phyloP scores from a whole-genome alignment of 2,888 invertebrate species.

The Phaonia tiefii region DNA sequence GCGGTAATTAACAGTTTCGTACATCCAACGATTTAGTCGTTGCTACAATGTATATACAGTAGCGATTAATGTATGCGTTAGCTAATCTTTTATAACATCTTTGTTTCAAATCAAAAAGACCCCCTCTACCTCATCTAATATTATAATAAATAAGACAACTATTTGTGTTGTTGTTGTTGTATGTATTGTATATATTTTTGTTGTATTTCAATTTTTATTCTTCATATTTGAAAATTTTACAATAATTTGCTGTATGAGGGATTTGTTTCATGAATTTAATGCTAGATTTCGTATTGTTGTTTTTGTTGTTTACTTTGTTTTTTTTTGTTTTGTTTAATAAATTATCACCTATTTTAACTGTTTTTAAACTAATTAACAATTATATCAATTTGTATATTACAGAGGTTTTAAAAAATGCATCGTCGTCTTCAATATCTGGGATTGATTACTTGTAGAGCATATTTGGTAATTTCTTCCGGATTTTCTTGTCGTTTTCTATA shows the following conservation, averaged over 20 bases:
- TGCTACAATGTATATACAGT: too few species aligned
- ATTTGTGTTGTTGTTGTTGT: background rate
- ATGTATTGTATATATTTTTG: conserved; percentile 38
- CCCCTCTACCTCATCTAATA: too few species aligned
- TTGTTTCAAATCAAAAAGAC: too few species aligned
- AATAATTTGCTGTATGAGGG: conserved; percentile 49
- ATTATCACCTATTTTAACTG: conserved; percentile 51
- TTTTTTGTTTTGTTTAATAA: conserved; percentile 47
- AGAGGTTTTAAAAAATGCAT: conserved; percentile 25
- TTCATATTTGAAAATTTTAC: conserved; percentile 57
- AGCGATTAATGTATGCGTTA: too few species aligned
- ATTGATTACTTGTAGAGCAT: conserved; percentile 9
- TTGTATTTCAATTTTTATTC: conserved; percentile 63
- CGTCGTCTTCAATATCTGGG: background rate
- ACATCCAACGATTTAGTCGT: too few species aligned
- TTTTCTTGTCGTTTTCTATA: conserved; percentile 15
- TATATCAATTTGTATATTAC: conserved; percentile 35
- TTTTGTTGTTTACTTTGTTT: conserved; percentile 14
- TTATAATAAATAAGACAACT: too few species aligned
- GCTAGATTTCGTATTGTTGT: conserved; percentile 36
- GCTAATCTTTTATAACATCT: too few species aligned
- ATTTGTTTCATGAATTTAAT: conserved; percentile 46
- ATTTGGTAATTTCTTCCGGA: conserved; percentile 17
- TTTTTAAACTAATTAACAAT: conserved; percentile 64
- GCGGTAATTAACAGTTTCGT: too few species aligned